These are phyloP conservation scores for Hylaea fasciaria DNA, from an alignment of 2,888 invertebrate species.

Conservation along the genomic window DNA sequence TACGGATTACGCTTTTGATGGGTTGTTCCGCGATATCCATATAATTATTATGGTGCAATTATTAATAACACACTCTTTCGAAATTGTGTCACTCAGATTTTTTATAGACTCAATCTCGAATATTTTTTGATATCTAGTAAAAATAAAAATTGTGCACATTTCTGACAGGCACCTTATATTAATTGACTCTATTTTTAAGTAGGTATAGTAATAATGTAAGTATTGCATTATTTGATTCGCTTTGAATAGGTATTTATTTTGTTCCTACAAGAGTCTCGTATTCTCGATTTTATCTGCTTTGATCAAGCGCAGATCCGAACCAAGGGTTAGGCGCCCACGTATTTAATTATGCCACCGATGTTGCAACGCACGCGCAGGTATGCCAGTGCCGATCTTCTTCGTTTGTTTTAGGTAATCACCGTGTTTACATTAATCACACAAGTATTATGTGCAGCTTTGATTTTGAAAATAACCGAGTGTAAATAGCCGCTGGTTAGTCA, in stretches of 20 bases:
- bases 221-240: too few species aligned
- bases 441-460: slow-evolving; percentile 9
- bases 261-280: neutral
- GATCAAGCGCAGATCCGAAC: neutral
- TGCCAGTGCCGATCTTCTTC: slow-evolving; percentile 28
- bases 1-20: slow-evolving; percentile 7
- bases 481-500: slow-evolving; percentile 16
- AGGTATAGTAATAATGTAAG: too few species aligned
- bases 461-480: slow-evolving; percentile 9
- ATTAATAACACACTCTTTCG: neutral
- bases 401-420: slow-evolving; percentile 33
- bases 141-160: too few species aligned
- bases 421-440: slow-evolving; percentile 27
- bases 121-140: too few species aligned
- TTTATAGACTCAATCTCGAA: too few species aligned
- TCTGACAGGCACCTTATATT: too few species aligned
- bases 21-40: neutral
- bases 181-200: too few species aligned
- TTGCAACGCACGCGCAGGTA: slow-evolving; percentile 30
- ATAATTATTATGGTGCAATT: neutral
- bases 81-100: too few species aligned
- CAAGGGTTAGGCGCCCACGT: slow-evolving; percentile 27
- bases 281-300: neutral
- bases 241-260: too few species aligned
- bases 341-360: slow-evolving; percentile 18